Conservation (phyloP, 2,797 vertebrate genomes). For the Alosa sapidissima region DNA sequence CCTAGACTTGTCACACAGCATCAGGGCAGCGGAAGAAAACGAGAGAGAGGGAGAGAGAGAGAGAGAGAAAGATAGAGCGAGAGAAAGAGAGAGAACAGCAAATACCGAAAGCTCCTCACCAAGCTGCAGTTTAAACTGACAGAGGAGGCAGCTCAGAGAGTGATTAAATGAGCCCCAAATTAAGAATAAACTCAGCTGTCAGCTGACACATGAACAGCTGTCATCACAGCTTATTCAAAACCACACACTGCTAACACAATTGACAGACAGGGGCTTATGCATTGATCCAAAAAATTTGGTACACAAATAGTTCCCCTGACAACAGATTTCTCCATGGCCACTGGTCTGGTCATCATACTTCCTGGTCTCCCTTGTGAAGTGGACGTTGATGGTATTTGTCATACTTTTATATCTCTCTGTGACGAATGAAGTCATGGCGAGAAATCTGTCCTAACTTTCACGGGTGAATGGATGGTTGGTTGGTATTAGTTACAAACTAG, state of each 20-base stretch:
- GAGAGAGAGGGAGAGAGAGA: slow-evolving; percentile 42
- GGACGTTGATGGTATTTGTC: not conserved
- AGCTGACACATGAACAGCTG: not conserved
- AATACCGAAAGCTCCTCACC: not conserved
- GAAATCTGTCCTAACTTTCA: not conserved
- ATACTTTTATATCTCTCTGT: not conserved
- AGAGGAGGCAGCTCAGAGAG: not conserved
- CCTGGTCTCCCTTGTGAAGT: not conserved
- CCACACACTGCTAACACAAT: not conserved
- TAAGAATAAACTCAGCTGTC: slow-evolving; percentile 6
- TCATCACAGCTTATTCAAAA: slow-evolving; percentile 4
- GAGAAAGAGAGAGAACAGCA: not conserved
- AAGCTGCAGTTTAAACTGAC: not conserved
- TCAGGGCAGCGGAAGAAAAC: slow-evolving; percentile 48
- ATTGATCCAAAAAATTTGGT: not conserved
- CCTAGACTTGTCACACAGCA: slow-evolving; percentile 60
- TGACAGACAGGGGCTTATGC: not conserved
- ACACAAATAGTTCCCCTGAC: not conserved
- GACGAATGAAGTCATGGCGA: not conserved
- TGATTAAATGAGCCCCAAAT: not conserved
- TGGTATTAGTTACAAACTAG: not conserved
- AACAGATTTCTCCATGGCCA: not conserved
- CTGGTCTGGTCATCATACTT: not conserved
- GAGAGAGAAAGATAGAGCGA: not conserved
- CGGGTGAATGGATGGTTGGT: not conserved